Conservation (phyloP, 2,888 invertebrate genomes). For the Smittia sp. region DNA sequence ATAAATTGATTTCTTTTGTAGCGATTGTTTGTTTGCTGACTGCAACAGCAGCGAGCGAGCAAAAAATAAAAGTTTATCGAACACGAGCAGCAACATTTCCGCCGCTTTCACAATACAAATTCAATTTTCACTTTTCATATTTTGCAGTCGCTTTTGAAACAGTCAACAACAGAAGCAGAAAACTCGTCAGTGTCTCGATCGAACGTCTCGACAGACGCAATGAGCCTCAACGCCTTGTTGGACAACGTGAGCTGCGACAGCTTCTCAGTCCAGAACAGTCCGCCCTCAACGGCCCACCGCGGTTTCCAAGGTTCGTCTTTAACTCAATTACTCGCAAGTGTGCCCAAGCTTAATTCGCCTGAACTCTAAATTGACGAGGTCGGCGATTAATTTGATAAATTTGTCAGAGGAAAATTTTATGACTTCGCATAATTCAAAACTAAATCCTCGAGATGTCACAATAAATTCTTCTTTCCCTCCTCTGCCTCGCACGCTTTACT, state of each 20-base stretch:
- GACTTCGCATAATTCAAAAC: not conserved
- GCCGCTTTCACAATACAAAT: conserved; percentile 35
- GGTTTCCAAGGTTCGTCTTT: not conserved
- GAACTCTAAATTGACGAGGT: not conserved
- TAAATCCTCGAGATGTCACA: not conserved
- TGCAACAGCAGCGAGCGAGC: not conserved
- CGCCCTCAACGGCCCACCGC: not conserved
- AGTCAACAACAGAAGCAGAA: conserved; percentile 18
- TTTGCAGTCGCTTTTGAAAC: conserved; percentile 45
- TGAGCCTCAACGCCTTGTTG: conserved; percentile 47
- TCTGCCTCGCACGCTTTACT: not conserved
- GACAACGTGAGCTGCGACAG: conserved; percentile 48
- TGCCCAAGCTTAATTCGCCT: not conserved
- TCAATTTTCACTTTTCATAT: not conserved
- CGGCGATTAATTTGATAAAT: not conserved
- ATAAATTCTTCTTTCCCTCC: conserved; percentile 3
- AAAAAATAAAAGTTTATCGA: not conserved
- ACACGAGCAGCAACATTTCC: conserved; percentile 2
- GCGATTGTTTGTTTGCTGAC: not conserved
- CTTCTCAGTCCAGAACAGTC: conserved; percentile 45
- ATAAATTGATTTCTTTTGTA: not conserved
- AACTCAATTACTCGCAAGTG: not conserved
- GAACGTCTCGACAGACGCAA: conserved; percentile 47
- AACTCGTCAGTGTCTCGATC: conserved; percentile 17
- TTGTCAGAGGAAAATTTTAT: not conserved